Conservation (phyloP, 2,113 vertebrate species). For the Micronycteris hirsuta region DNA sequence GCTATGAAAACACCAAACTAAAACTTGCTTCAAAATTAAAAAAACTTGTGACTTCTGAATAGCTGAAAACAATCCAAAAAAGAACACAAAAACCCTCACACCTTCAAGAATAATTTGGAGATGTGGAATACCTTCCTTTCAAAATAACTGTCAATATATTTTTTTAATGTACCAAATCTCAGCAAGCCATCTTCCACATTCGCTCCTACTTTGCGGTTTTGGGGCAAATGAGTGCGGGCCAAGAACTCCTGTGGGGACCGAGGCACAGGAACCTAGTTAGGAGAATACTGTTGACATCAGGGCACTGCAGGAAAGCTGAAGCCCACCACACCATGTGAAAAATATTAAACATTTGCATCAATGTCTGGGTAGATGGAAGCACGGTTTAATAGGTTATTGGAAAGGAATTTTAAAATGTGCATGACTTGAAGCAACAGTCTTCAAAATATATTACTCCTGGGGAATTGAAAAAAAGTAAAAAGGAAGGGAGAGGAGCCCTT, state of each 20-base stretch:
- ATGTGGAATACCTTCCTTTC: neutral
- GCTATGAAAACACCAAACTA: neutral
- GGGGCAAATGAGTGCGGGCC: neutral
- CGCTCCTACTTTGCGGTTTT: neutral
- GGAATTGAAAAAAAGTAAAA: neutral
- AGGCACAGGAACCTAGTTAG: neutral
- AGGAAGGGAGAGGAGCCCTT: rapidly evolving
- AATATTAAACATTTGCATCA: neutral
- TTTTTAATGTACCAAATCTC: neutral
- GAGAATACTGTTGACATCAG: neutral
- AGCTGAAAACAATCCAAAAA: neutral
- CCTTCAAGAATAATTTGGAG: neutral
- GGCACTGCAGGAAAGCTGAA: neutral
- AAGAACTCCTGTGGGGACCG: neutral
- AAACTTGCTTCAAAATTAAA: slow-evolving; percentile 31
- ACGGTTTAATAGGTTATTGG: neutral
- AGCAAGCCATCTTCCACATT: neutral
- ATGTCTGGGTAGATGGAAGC: neutral
- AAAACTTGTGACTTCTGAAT: neutral
- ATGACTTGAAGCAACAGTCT: neutral
- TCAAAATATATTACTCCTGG: neutral
- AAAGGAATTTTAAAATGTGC: neutral
- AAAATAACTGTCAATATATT: neutral
- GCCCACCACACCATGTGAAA: neutral
- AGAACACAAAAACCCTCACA: neutral